phyloP scores from a whole-genome alignment of 2,888 invertebrate genomes.

The Entomobrya proxima region DNA sequence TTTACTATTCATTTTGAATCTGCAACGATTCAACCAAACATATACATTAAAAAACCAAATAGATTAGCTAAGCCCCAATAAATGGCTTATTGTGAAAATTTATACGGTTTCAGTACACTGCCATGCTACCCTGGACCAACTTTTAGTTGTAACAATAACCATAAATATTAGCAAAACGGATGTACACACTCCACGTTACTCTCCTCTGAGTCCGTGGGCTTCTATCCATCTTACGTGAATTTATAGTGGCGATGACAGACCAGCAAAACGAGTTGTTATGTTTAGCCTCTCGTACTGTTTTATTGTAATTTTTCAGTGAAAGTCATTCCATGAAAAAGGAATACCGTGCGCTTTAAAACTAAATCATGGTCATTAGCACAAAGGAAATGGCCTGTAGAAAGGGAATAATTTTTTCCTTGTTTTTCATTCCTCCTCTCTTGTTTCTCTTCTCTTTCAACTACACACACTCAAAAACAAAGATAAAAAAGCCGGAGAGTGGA shows the following conservation, averaged over 20 bases:
- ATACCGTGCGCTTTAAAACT: conserved; percentile 45
- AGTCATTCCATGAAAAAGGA: background rate
- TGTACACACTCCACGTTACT: too few relatives aligned
- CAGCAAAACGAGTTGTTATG: background rate
- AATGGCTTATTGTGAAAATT: background rate
- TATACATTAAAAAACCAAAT: background rate
- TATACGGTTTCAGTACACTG: background rate
- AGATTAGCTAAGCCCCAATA: background rate
- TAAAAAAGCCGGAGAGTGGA: background rate
- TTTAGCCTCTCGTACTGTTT: too few relatives aligned
- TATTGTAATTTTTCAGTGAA: background rate
- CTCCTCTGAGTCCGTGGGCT: background rate
- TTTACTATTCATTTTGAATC: background rate
- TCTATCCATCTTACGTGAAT: background rate
- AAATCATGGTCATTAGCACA: conserved; percentile 62
- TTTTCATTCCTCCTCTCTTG: background rate
- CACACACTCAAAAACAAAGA: background rate
- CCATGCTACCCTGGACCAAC: background rate
- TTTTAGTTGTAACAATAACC: background rate
- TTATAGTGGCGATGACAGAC: background rate
- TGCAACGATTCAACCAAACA: background rate
- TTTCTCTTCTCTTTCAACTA: background rate
- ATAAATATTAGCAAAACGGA: background rate
- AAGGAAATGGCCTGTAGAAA: conserved; percentile 35
- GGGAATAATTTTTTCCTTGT: background rate